Conservation (phyloP, 2,797 vertebrate genomes). For the Tauraco hartlaubi region DNA sequence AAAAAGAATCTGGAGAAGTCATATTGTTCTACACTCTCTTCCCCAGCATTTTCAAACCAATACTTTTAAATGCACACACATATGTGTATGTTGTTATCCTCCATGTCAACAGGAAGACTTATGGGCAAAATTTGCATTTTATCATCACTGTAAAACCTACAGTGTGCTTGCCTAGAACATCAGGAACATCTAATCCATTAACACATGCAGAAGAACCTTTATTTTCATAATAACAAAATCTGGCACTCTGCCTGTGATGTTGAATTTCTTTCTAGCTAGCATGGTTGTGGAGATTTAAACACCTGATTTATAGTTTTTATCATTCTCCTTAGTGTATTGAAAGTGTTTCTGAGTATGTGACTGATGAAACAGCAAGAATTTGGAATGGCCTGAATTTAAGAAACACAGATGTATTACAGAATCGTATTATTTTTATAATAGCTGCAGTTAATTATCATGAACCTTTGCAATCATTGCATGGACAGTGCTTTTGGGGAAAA, state of each 20-base stretch:
- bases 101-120: neutral
- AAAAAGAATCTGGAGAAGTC: neutral
- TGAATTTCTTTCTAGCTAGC: slow-evolving; percentile 25
- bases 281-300: neutral
- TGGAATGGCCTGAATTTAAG: neutral
- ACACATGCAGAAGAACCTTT: neutral
- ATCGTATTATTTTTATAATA: neutral
- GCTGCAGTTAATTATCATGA: neutral
- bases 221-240: neutral
- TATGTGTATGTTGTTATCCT: neutral
- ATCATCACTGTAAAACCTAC: neutral
- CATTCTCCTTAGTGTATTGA: neutral
- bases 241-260: neutral
- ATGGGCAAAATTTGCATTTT: neutral
- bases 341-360: neutral
- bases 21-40: neutral
- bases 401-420: neutral
- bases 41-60: neutral
- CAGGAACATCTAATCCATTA: neutral
- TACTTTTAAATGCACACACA: neutral
- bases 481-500: fast-evolving
- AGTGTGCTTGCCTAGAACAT: slow-evolving; percentile 4
- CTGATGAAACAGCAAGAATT: neutral
- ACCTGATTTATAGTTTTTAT: slow-evolving; percentile 5
- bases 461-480: neutral